Evolutionary conservation across 1,140 invertebrate species (phyloP), one percentile per base, ranked within the genome.

Genomic region (Muscidifurax raptorellus): DNA sequence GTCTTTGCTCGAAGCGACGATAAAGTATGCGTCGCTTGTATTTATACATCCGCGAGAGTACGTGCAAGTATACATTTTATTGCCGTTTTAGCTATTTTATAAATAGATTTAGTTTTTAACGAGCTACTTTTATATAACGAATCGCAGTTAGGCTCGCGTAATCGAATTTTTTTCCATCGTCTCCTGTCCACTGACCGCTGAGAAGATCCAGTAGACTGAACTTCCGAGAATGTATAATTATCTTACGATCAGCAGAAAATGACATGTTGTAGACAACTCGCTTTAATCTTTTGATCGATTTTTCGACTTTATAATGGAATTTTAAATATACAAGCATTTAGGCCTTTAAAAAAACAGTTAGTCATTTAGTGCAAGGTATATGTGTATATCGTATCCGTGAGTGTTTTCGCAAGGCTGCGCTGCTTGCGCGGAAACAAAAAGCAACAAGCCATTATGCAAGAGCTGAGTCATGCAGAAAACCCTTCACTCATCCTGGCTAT

Each of bases 311-410:
- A 59, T 59, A 59, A 59, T 59, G 52, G 22, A 59, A 59, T 59
- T 59, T 59, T 59, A 59, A 59, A 59, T 59, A 59, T 59, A 59
- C 52, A 59, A 59, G 52, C 52, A 59, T 59, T 59, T 59, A 59
- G 52, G 52, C 6, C 18, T 59, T n/a, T 59, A n/a, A n/a, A 47
- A 59, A 59, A 59, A 59, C 22, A n/a, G 52, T n/a, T 59, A 59
- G 52, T 59, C 52, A 59, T 59, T 59, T 59, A 59, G n/a, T n/a
- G 52, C 18, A 59, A 59, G 18, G 52, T 59, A 59, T 47, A 18
- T 47, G 15, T 18, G 15, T 47, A 9, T 47, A 9, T 47, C 36
- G 36, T n/a, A n/a, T n/a, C 36, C 15, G 15, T 18, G 6, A n/a
- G 52, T 59, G 52, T 59, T 59, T 59, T 59, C 52, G 52, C 52